Conservation (phyloP, 2,113 vertebrate genomes). For the Indicator maculatus region DNA sequence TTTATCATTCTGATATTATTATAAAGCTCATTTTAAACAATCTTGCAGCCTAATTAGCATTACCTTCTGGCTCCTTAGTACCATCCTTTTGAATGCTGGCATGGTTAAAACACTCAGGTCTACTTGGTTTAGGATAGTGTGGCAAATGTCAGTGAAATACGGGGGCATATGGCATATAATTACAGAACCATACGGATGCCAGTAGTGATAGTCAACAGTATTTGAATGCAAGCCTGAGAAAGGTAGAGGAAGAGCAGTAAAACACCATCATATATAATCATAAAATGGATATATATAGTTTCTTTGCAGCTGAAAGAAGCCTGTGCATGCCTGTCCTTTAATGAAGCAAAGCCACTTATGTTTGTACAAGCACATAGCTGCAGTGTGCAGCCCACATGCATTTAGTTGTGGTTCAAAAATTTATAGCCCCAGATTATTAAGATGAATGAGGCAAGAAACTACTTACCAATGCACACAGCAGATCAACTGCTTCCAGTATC, state of each 20-base stretch:
- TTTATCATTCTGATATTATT: background rate
- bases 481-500: slow-evolving; percentile 89
- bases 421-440: background rate
- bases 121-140: background rate
- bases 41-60: slow-evolving; percentile 56
- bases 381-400: accelerated
- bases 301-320: background rate
- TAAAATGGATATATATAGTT: background rate
- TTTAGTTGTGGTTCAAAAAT: background rate
- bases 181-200: slow-evolving; percentile 51
- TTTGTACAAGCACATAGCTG: accelerated
- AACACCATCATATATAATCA: background rate
- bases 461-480: slow-evolving; percentile 88
- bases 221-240: background rate
- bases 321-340: background rate
- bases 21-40: slow-evolving; percentile 35
- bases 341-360: background rate
- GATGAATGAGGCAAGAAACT: background rate
- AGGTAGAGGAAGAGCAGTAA: background rate
- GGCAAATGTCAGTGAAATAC: slow-evolving; percentile 24
- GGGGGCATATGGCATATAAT: slow-evolving; percentile 50
- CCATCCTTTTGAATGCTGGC: slow-evolving; percentile 2
- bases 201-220: slow-evolving; percentile 4
- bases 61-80: slow-evolving; percentile 20
- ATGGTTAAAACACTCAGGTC: background rate